phyloP scores from a whole-genome alignment of 1,140 invertebrate genomes.

The Ectropis grisescens region DNA sequence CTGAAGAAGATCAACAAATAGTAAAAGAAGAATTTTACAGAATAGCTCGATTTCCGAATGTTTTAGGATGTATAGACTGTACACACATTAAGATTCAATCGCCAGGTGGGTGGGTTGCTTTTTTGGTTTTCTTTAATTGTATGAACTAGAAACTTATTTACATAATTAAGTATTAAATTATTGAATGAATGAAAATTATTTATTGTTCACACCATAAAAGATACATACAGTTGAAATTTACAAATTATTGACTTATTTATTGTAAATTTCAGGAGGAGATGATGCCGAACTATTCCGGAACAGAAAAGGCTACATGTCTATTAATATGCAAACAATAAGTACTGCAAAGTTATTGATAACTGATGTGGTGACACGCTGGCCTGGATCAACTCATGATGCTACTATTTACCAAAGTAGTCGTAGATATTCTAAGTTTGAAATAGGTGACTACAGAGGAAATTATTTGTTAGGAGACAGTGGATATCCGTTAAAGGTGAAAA shows the following conservation, averaged over 20 bases:
- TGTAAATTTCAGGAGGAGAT: constrained; percentile 8
- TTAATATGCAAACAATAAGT: constrained; percentile 11
- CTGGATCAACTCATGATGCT: constrained; percentile 11
- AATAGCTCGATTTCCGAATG: constrained; percentile 16
- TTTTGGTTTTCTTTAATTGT: too few species aligned
- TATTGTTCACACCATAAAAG: too few species aligned
- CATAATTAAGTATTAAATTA: too few species aligned
- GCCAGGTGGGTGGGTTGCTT: too few species aligned
- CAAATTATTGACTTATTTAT: too few species aligned
- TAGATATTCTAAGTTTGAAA: neutral
- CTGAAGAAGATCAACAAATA: constrained; percentile 4
- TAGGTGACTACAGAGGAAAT: neutral
- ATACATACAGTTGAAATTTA: too few species aligned
- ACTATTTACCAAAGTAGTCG: neutral
- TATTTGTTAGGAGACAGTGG: neutral
- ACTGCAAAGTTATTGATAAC: constrained; percentile 5
- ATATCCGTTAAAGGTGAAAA: too few species aligned
- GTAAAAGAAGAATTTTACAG: constrained; percentile 16
- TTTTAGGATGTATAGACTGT: constrained; percentile 16
- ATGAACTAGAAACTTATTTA: too few species aligned
- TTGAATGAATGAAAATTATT: too few species aligned
- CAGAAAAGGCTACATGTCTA: constrained; percentile 13
- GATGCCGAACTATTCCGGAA: constrained; percentile 11
- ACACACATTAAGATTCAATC: constrained; percentile 14
- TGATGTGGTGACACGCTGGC: constrained; percentile 13